Conservation (phyloP, 2,113 vertebrate species). For the Spizaetus ornatus region DNA sequence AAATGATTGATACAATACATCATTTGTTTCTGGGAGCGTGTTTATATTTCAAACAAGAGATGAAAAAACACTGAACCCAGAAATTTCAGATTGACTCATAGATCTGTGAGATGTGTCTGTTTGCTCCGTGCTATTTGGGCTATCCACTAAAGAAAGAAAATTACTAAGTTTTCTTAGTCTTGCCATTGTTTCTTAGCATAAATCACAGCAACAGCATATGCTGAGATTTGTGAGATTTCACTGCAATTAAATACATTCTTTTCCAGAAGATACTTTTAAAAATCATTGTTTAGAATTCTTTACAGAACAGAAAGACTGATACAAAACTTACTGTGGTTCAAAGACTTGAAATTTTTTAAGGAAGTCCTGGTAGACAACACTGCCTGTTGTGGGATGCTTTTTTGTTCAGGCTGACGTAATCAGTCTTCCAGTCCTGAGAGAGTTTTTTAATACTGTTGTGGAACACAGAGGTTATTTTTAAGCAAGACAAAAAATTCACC, state of each 20-base stretch:
- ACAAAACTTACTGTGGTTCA: neutral
- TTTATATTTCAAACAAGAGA: neutral
- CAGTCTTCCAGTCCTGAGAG: neutral
- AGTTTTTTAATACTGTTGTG: neutral
- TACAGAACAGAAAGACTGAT: neutral
- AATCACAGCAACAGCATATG: neutral
- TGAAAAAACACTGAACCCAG: neutral
- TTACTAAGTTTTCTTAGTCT: neutral
- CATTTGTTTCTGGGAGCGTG: neutral
- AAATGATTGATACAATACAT: neutral
- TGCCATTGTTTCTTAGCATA: neutral
- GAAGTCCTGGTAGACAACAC: neutral
- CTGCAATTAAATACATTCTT: neutral
- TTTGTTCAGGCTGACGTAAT: neutral
- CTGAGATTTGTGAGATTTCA: neutral
- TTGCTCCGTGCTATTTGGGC: neutral
- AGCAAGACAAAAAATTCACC: neutral
- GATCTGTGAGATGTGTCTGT: neutral
- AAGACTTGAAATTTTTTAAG: neutral
- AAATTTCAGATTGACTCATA: neutral
- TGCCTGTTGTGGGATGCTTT: neutral
- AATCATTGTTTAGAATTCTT: neutral
- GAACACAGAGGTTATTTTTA: neutral
- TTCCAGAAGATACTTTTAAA: neutral
- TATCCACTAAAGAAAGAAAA: neutral